A percentile compares a stretch with the other conserved stretches of the same genome.
These are phyloP conservation scores for Diogma glabrata DNA, from an alignment of 2,888 invertebrate species.

Conservation along the genomic window DNA sequence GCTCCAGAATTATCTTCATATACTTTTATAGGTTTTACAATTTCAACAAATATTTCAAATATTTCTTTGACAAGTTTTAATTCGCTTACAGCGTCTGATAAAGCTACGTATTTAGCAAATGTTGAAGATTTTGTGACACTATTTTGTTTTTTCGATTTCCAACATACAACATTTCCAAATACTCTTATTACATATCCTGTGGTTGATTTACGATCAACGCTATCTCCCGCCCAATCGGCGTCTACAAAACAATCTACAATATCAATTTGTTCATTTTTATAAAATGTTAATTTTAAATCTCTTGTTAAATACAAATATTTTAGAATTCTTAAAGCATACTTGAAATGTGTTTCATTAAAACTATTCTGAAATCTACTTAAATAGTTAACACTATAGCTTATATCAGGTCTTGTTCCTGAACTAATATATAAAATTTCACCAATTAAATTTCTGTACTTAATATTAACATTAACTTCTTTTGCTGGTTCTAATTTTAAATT, in stretches of 20 bases:
- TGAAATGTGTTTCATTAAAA: too few species aligned
- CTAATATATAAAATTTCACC: conserved; percentile 25
- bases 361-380: conserved; percentile 27
- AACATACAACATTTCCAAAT: conserved; percentile 25
- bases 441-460: too few species aligned
- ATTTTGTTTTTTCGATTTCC: conserved; percentile 27
- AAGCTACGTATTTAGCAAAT: conserved; percentile 24
- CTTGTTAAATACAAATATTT: conserved; percentile 24
- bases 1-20: conserved; percentile 24
- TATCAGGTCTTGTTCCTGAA: conserved; percentile 25
- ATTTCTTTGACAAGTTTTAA: not conserved
- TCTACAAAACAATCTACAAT: conserved; percentile 23
- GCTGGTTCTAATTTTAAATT: too few species aligned
- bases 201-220: conserved; percentile 17
- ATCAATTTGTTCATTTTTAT: conserved; percentile 14
- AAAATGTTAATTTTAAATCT: conserved; percentile 21
- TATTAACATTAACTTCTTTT: too few species aligned
- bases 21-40: conserved; percentile 21
- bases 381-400: conserved; percentile 26
- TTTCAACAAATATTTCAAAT: not conserved
- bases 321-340: too few species aligned
- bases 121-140: conserved; percentile 23
- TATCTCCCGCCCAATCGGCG: conserved; percentile 28
- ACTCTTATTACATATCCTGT: conserved; percentile 27
- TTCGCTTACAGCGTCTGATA: conserved; percentile 23